Base-by-base conservation (phyloP, 2,113 vertebrate species). In the Beaufortia kweichowensis region DNA sequence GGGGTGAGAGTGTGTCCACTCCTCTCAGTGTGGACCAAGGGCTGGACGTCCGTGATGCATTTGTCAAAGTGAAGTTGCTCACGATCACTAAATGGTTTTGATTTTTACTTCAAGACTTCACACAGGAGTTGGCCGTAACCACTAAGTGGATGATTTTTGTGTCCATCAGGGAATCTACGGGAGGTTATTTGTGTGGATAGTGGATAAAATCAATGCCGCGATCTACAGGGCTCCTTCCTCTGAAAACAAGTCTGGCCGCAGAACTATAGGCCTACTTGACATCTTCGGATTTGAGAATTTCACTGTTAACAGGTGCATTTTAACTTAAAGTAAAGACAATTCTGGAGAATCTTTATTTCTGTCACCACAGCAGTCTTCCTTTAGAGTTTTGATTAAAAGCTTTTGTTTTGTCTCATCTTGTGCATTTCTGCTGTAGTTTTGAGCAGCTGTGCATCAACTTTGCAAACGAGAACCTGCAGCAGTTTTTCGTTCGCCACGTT, bases 361-460 rank as follows among this genome's bases (percentile, higher is more conserved):
- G 66, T 17, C 11, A 46, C 14, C 11, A 46, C 11, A 46, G 15
- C 43, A 17, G 43, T 35, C 7, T 35, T 35, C 33, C 33, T 35
- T 4, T 4, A n/a, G n/a, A 4, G 43, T 46, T 14, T 12, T 77
- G 19, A 53, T 21, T 33, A 43, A 67, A 29, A 15, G 12, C 15
- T 48, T 12, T 7, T 19, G 4, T 50, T 55, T 59, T 14, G 1
- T 15, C 39, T n/a, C 1, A 23, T 55, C 55, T 41, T 28, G 33
- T 39, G 41, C 3, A 19, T 60, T 55, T 14, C 21, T 43, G n/a
- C 11, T 46, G 11, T 89, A 99, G 97, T 85, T 99, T 98, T 3
- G 97, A 99, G 86, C 97, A 99, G 89, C 94, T 99, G 19, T 99
- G 97, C 89, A 99, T 99, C 84, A 99, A 99, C 90, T 98, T 99